Conservation (phyloP, 2,888 invertebrate genomes). For the Eugnorisma glareosa region DNA sequence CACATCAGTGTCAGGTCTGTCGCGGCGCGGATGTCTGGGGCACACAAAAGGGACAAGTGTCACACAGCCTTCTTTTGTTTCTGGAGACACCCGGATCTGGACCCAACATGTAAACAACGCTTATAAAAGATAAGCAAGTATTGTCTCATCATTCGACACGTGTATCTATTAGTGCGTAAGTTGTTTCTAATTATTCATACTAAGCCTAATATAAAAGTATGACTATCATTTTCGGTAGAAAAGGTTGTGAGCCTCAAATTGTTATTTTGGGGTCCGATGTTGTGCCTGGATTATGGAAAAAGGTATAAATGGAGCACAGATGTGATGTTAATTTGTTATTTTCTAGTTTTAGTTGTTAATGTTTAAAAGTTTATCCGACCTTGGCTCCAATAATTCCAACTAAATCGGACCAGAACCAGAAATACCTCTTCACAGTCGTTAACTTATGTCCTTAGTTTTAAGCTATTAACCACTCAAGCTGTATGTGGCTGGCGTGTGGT, state of each 20-base stretch:
- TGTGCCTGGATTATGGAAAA: not conserved
- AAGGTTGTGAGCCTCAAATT: not conserved
- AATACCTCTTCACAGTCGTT: not conserved
- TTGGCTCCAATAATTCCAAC: not conserved
- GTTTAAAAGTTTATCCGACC: not conserved
- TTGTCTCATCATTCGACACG: slow-evolving; percentile 13
- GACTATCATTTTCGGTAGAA: not conserved
- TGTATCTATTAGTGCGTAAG: not conserved
- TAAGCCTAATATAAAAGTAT: not conserved
- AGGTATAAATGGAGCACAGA: not conserved
- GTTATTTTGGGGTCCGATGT: not conserved
- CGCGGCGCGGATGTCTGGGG: slow-evolving; percentile 26
- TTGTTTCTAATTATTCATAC: slow-evolving; percentile 1
- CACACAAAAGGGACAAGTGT: slow-evolving; percentile 48
- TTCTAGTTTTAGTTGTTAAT: not conserved
- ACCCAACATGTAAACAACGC: slow-evolving; percentile 32
- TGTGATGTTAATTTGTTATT: not conserved
- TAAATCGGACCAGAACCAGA: not conserved
- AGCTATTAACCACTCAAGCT: slow-evolving; percentile 44
- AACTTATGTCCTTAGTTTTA: not conserved
- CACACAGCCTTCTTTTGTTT: slow-evolving; percentile 56
- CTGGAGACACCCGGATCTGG: slow-evolving; percentile 30
- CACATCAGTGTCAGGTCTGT: slow-evolving; percentile 54
- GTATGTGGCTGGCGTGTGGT: slow-evolving; percentile 50
- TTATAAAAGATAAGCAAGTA: slow-evolving; percentile 26